Evolutionary conservation across 2,888 invertebrate species (phyloP).

Genomic region (Dendrolimus houi): DNA sequence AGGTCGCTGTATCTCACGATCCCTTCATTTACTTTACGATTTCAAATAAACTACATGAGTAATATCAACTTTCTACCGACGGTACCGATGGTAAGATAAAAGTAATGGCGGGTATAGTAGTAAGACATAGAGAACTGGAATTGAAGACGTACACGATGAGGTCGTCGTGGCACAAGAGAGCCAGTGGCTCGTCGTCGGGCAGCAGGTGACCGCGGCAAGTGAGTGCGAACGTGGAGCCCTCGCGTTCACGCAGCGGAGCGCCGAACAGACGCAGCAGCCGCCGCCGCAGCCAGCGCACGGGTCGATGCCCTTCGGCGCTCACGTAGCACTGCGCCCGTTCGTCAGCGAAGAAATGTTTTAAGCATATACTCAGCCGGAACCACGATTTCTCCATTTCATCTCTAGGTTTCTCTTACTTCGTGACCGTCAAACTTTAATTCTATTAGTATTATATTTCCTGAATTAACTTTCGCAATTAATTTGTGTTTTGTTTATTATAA

Average conservation of each 20-base stretch:
- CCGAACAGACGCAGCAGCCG: constrained; percentile 34
- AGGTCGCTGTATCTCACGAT: no score
- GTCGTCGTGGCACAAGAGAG: constrained; percentile 38
- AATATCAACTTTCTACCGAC: neutral
- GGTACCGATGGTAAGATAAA: neutral
- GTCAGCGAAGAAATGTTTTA: constrained; percentile 35
- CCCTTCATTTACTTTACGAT: neutral
- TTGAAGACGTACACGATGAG: constrained; percentile 31
- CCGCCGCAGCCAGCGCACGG: constrained; percentile 36
- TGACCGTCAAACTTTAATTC: neutral
- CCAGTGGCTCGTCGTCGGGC: constrained; percentile 45
- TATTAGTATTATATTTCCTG: no score
- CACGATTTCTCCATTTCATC: constrained; percentile 6
- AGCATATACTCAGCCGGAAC: constrained; percentile 37
- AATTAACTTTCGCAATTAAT: no score
- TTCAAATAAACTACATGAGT: neutral
- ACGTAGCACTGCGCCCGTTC: constrained; percentile 29
- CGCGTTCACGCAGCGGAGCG: constrained; percentile 19
- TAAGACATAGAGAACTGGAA: neutral
- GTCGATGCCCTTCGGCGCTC: constrained; percentile 18
- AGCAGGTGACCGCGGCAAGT: constrained; percentile 37
- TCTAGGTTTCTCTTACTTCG: constrained; percentile 1
- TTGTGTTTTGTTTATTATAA: no score
- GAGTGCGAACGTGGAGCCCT: constrained; percentile 23
- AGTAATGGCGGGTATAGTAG: neutral